phyloP scores from a whole-genome alignment of 2,113 vertebrate species.

The Anoplopoma fimbria region DNA sequence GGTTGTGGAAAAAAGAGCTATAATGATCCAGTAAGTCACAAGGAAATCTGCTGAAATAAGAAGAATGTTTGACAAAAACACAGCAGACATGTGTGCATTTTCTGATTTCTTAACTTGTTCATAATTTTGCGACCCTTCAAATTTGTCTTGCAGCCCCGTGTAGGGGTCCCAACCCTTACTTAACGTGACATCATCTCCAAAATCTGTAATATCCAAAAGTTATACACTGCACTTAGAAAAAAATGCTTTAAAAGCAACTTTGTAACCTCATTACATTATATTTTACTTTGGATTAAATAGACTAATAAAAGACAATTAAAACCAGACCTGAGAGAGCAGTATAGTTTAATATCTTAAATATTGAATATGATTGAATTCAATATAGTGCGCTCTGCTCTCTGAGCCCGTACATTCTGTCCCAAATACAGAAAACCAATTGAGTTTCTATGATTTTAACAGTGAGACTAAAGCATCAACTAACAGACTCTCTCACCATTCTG shows the following conservation, averaged over 20 bases:
- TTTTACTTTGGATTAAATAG: neutral
- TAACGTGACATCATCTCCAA: neutral
- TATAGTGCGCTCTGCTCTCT: neutral
- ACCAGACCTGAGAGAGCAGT: neutral
- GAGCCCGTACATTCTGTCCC: neutral
- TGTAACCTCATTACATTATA: neutral
- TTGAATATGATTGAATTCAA: neutral
- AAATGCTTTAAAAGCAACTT: neutral
- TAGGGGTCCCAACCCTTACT: neutral
- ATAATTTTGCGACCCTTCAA: no score
- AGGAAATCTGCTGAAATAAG: neutral
- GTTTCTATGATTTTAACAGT: conserved; percentile 8
- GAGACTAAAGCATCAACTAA: conserved; percentile 34
- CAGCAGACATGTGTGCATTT: no score
- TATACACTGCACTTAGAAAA: neutral
- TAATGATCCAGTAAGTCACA: no score
- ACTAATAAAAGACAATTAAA: neutral
- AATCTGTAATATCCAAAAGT: neutral
- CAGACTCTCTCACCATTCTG: conserved; percentile 34
- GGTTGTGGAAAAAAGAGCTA: no score
- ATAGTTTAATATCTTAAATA: neutral
- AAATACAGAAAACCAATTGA: conserved; percentile 22
- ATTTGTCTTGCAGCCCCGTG: neutral
- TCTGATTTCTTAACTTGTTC: no score
- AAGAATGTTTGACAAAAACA: neutral